Base-by-base conservation (phyloP, 2,113 vertebrate species). In the Atractosteus spatula region DNA sequence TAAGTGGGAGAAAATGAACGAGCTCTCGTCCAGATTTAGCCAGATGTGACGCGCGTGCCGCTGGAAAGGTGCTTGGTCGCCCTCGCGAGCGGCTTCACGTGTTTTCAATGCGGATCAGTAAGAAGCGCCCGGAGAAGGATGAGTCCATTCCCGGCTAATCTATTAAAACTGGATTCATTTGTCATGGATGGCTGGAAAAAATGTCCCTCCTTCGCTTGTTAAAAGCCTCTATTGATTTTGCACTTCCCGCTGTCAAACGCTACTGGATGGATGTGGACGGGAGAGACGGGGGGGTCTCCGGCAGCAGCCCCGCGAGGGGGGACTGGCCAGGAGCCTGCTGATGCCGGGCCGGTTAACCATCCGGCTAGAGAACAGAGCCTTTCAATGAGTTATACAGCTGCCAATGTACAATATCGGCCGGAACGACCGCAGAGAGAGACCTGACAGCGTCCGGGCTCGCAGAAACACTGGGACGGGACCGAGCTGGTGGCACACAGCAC, bases 141-240 rank as follows among this genome's bases (percentile, higher is more conserved):
- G 42, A 43, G 17, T 45, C 14, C 45, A 45, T 47, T 67, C 41
- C 7, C 41, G 13, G 41, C 42, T 16, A 45, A 67, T 67, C 65
- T n/a, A 47, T 51, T 67, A 51, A 67, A 13, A 3, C 65, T 43
- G 56, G 45, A 47, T 16, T 67, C 65, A 67, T 67, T 67, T 51
- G 44, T 67, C 65, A 67, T 4, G 43, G 65, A 3, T 12, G n/a
- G 43, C 8, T 13, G 11, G 41, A 13, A 51, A 8, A 13, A n/a
- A 13, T 14, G 45, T 12, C 8, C 44, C 44, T 17, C 14, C 66
- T 67, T 45, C 7, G 13, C 64, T 11, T 47, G 44, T 51, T 67
- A 67, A 67, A 51, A 67, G 44, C 57, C 57, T 67, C 43, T 51
- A 67, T 67, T 51, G 66, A 67, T 67, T 67, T 67, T 67, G 12